phyloP scores from a whole-genome alignment of 1,140 invertebrate species.

The Meteorus sp. region DNA sequence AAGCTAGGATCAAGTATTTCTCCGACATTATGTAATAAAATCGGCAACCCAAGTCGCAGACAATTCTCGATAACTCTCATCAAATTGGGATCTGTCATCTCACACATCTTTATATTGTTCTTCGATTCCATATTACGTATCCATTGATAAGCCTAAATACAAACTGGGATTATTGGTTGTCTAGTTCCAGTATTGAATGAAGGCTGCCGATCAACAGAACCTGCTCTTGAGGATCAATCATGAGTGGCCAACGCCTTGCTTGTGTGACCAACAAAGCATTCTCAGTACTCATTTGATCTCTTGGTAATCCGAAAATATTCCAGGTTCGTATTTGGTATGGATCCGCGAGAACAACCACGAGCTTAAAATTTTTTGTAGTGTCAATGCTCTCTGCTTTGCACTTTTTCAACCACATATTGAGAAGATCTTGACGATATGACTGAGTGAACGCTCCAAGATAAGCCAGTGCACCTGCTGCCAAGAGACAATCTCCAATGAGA shows the following conservation, averaged over 20 bases:
- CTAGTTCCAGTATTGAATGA: neutral
- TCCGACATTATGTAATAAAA: slow-evolving; percentile 81
- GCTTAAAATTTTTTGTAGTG: slow-evolving; percentile 67
- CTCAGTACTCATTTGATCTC: slow-evolving; percentile 82
- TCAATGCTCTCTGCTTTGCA: slow-evolving; percentile 68
- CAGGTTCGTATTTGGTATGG: slow-evolving; percentile 81
- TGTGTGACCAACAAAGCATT: slow-evolving; percentile 85
- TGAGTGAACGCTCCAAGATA: slow-evolving; percentile 87
- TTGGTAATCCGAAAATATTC: slow-evolving; percentile 81
- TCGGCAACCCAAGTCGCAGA: slow-evolving; percentile 80
- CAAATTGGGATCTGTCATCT: slow-evolving; percentile 74
- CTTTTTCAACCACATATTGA: slow-evolving; percentile 68
- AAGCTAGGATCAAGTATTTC: slow-evolving; percentile 85
- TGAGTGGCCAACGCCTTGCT: slow-evolving; percentile 80
- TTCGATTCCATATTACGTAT: slow-evolving; percentile 78
- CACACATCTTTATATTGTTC: slow-evolving; percentile 75
- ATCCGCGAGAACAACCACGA: slow-evolving; percentile 77
- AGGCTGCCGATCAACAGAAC: too few species aligned
- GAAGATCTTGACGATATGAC: slow-evolving; percentile 70
- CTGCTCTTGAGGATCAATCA: slow-evolving; percentile 91
- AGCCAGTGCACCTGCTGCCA: slow-evolving; percentile 82
- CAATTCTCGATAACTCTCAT: slow-evolving; percentile 77
- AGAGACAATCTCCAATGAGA: slow-evolving; percentile 77
- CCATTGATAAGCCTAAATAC: slow-evolving; percentile 78
- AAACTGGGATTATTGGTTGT: slow-evolving; percentile 15